Conservation (phyloP, 1,140 invertebrate genomes). For the Coenobita brevimanus region DNA sequence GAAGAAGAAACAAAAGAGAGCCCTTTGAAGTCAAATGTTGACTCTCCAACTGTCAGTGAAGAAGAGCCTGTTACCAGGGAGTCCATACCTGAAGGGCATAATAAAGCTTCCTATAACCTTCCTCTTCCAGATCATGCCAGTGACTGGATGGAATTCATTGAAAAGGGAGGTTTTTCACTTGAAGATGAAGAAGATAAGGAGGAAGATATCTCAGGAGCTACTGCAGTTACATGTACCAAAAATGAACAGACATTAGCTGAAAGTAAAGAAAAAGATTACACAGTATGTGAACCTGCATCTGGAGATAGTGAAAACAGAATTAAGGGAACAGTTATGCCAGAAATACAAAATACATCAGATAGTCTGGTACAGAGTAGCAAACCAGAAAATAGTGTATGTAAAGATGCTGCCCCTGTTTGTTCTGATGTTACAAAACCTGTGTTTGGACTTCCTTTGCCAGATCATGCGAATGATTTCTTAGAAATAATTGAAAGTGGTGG, state of each 20-base stretch:
- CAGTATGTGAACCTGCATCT: not conserved
- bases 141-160: slow-evolving; percentile 62
- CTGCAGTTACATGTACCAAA: not conserved
- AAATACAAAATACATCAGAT: not conserved
- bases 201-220: not conserved
- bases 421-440: not conserved
- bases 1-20: too few species aligned
- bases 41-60: too few species aligned
- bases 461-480: slow-evolving; percentile 67
- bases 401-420: not conserved
- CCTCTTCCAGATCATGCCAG: slow-evolving; percentile 56
- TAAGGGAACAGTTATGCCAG: too few species aligned
- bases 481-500: slow-evolving; percentile 63
- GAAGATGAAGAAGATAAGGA: slow-evolving; percentile 48
- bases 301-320: not conserved
- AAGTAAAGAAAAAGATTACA: too few species aligned
- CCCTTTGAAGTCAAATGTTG: too few species aligned
- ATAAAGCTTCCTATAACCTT: slow-evolving; percentile 21
- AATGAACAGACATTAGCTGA: too few species aligned
- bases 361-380: too few species aligned
- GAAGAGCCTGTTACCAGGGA: too few species aligned
- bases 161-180: slow-evolving; percentile 51
- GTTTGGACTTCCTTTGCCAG: slow-evolving; percentile 57
- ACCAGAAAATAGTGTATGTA: too few species aligned
- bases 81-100: too few species aligned